Base-by-base conservation (phyloP, 2,113 vertebrate species). In the Scomber japonicus region DNA sequence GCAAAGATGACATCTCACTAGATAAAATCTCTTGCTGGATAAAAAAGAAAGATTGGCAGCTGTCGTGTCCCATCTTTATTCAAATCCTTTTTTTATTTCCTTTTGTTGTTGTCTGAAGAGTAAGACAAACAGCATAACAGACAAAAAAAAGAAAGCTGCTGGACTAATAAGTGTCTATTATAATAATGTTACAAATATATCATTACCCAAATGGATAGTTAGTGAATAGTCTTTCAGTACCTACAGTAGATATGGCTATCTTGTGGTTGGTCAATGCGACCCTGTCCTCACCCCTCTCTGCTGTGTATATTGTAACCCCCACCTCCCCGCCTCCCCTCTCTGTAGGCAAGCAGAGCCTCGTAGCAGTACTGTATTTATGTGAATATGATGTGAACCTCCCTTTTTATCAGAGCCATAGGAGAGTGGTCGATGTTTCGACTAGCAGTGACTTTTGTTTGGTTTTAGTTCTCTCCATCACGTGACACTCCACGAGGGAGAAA, bases 211-310 rank as follows among this genome's bases (percentile, higher is more conserved):
- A 95, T 95, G 94, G 93, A 93, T 96, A 96, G 95, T 95, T 93
- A 92, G 83, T 91, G 71, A 67, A 69, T 96, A 94, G 95, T 95
- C 93, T 95, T 94, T 95, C 93, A 96, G 90, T 96, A 92, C 93
- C 80, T 92, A 67, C 82, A 77, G 78, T 93, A 96, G 96, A 96
- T 92, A 94, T 96, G 97, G 95, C 90, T 96, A 95, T 96, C 93
- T 95, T 94, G 95, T 97, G 94, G 77, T 88, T 84, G 78, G 80
- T 87, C 64, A 71, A 62, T 54, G 76, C 78, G 61, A 31, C 60
- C 81, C 63, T 45, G 12, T 31, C 75, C 71, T 15, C 63, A 2
- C 63, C 64, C 27, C 27, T 31, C 54, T 79, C 71, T 71, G 24
- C 72, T 54, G 56, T 82, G 75, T 88, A 61, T 80, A 75, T 50